Percentiles rank a stretch among this genome's conserved stretches.
These are phyloP conservation scores for Lepilemur ruficaudatus DNA, from an alignment of 2,797 vertebrate genomes.

Conservation along the genomic window DNA sequence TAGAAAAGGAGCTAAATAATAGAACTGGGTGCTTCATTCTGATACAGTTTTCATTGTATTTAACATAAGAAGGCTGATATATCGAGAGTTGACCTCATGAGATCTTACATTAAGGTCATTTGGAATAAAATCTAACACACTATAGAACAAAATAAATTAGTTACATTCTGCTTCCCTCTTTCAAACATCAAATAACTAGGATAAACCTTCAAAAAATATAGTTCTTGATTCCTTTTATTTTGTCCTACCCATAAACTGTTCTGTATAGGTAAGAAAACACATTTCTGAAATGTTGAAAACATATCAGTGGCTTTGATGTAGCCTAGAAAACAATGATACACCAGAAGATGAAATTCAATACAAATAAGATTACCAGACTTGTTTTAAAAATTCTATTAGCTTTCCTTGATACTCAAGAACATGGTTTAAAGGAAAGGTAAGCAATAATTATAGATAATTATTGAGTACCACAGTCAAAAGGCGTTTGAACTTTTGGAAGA, in stretches of 20 bases:
- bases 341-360: not conserved
- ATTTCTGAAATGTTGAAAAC: constrained; percentile 9
- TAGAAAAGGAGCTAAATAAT: not conserved
- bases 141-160: not conserved
- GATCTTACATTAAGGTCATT: not conserved
- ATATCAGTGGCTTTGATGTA: not conserved
- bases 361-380: not conserved
- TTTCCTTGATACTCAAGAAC: not conserved
- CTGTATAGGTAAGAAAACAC: not conserved
- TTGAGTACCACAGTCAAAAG: not conserved
- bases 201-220: not conserved
- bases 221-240: not conserved
- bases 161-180: not conserved
- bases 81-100: not conserved
- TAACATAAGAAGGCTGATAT: not conserved
- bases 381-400: not conserved
- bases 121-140: not conserved
- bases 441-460: not conserved
- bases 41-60: not conserved
- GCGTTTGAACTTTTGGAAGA: not conserved
- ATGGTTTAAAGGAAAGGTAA: not conserved
- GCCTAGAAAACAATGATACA: not conserved
- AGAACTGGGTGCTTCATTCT: not conserved
- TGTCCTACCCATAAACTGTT: not conserved
- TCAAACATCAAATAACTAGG: not conserved